Percentiles rank a stretch among this genome's conserved stretches.
Conservation (phyloP, 2,797 vertebrate species). For the Ambastaia sidthimunki region DNA sequence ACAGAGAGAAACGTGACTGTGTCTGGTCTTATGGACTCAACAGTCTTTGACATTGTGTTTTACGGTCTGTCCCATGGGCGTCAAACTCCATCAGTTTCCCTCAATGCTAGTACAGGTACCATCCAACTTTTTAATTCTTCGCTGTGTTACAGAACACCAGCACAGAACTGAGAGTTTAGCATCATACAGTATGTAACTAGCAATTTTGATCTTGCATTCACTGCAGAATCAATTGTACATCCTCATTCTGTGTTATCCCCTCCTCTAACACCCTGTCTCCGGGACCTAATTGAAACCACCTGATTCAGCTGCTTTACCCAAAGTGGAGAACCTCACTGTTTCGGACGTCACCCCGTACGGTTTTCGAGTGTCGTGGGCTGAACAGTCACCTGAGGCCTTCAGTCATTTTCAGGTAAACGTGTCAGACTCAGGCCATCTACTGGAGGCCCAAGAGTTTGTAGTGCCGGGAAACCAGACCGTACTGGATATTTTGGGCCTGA, state of each 20-base stretch:
- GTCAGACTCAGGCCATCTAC: conserved; percentile 93
- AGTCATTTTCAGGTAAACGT: conserved; percentile 90
- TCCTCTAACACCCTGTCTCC: conserved; percentile 51
- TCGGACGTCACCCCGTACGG: conserved; percentile 90
- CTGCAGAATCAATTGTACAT: conserved; percentile 67
- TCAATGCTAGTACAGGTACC: conserved; percentile 86
- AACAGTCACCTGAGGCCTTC: conserved; percentile 79
- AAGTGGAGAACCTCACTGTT: conserved; percentile 94
- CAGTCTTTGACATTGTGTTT: conserved; percentile 83
- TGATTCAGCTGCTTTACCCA: conserved; percentile 87
- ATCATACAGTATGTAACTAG: too few species aligned
- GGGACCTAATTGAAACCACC: conserved; percentile 37
- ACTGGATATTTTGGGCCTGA: conserved; percentile 92
- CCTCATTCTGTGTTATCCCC: conserved; percentile 69
- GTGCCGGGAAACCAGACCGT: conserved; percentile 88
- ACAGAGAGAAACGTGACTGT: conserved; percentile 75
- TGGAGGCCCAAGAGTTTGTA: conserved; percentile 92
- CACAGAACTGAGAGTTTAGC: too few species aligned
- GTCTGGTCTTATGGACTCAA: conserved; percentile 82
- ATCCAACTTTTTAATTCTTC: conserved; percentile 65
- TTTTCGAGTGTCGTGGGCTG: conserved; percentile 91
- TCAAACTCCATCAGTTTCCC: conserved; percentile 79
- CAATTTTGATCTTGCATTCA: conserved; percentile 71
- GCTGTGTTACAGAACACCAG: conserved; percentile 23
- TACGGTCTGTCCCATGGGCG: conserved; percentile 82